Base-by-base conservation (phyloP, 2,888 invertebrate species). In the Leucozona laternaria region DNA sequence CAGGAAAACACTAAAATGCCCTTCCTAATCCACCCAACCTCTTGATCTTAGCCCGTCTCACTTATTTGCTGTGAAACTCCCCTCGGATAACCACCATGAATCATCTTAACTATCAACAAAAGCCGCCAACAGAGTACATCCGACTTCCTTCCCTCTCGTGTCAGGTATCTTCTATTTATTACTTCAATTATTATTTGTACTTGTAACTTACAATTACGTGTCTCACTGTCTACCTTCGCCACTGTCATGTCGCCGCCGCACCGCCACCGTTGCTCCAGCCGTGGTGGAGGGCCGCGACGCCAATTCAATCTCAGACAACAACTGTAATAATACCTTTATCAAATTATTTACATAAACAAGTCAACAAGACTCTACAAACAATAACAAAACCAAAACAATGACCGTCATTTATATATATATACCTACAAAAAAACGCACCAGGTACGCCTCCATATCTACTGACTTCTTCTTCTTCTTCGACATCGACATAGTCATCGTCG, bases 381-480 rank as follows among this genome's bases (percentile, higher is more conserved):
- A 58, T 40, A 78, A 17, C 15, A 78, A 66, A 78, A 66, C n/a
- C 57, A 72, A 82, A 82, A 82, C 68, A 78, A 78, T 82, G 78
- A 66, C 72, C 66, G 48, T 48, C 71, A 71, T 60, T 81, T 45
- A 62, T 28, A 58, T 15, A 25, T 0, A 10, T 55, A 20, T 25
- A 17, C 45, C 25, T 13, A 20, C 20, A 8, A 17, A 2, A 43
- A 48, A 28, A 66, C 66, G 66, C 77, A 60, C 4, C 40, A 48
- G 48, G 15, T 62, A 77, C 55, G 48, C 71, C 50, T 37, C 20
- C 34, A 66, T 48, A 28, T 31, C 28, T 57, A 70, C 58, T 71
- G 43, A 40, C 76, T 53, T 60, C 62, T 31, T 50, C 68, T 50
- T 58, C 43, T 55, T 34, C 40, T 53, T 64, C 53, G 10, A 31